Base-by-base conservation (phyloP, 1,140 invertebrate genomes). In the Lineus longissimus region DNA sequence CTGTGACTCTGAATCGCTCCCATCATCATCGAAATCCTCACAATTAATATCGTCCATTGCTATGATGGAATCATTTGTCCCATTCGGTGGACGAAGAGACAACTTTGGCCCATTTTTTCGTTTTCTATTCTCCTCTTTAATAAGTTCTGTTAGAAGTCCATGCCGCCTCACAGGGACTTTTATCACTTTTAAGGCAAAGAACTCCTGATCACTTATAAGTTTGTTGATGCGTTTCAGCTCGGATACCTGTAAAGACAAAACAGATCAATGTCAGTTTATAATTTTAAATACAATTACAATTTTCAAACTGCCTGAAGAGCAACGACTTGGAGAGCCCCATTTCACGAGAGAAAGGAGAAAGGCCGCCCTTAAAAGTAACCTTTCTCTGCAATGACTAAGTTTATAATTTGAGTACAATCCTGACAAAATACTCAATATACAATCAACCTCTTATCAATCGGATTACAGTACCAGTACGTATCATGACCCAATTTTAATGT, bases 191-290 rank as follows among this genome's bases (percentile, higher is more conserved):
- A 72, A 62, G 27, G 68, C 75, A 71, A 70, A 78, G 59, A 78
- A 76, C 29, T 78, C 76, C 63, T 76, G 75, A 59, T 78, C 76
- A 51, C 67, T 68, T 23, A 78, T 75, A 22, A 78, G 62, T 40
- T 77, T 76, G 56, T 78, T 78, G 17, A 76, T 62, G 47, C 75
- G 62, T 63, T 78, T 78, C 30, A 78, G 40, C 63, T 78, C 75
- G 33, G 76, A 70, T n/a, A 78, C 73, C 75, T 77, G 68, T 23
- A 66, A 69, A 66, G 51, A 43, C 47, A 56, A 66, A 51, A 59
- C 65, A 29, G 31, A 7, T 17, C 1, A 30, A 36, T 33, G 9
- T 36, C 15, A 36, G 33, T 15, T 15, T 36, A 36, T 15, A 36
- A 36, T 36, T 15, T 7, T 36, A 36, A 36, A 36, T 7, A 7